phyloP scores from a whole-genome alignment of 2,888 invertebrate species.

The Melinopterus prodromus region DNA sequence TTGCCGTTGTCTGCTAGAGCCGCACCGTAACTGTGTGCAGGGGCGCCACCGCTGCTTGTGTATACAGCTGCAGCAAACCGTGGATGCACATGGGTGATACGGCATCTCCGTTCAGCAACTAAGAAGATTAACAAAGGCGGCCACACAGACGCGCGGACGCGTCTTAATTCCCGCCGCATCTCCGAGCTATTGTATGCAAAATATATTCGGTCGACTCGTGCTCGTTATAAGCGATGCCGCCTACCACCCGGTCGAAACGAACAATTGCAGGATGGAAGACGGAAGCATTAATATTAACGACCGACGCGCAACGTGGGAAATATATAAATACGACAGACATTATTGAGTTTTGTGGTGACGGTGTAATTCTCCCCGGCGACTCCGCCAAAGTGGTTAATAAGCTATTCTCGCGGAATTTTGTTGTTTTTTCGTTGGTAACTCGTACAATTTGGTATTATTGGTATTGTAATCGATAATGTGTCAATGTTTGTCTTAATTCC shows the following conservation, averaged over 20 bases:
- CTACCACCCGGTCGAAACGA: not conserved
- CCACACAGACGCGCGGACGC: not conserved
- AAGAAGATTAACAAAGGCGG: not conserved
- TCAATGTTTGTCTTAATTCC: not conserved
- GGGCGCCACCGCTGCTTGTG: not conserved
- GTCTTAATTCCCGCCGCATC: not conserved
- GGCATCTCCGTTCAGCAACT: not conserved
- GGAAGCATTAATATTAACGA: no score
- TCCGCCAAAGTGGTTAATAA: no score
- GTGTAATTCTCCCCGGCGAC: no score
- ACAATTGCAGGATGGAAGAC: not conserved
- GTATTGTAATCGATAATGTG: no score
- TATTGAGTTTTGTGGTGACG: not conserved
- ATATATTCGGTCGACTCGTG: not conserved
- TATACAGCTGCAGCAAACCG: conserved; percentile 4
- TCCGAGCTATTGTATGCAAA: not conserved
- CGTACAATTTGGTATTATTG: no score
- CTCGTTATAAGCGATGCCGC: not conserved
- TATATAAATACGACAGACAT: not conserved
- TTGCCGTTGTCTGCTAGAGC: not conserved
- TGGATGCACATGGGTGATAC: not conserved
- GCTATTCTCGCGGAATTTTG: no score
- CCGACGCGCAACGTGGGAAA: not conserved
- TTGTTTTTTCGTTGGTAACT: no score
- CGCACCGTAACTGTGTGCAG: not conserved